phyloP scores from a whole-genome alignment of 2,888 invertebrate genomes.

The Drosophila recens region DNA sequence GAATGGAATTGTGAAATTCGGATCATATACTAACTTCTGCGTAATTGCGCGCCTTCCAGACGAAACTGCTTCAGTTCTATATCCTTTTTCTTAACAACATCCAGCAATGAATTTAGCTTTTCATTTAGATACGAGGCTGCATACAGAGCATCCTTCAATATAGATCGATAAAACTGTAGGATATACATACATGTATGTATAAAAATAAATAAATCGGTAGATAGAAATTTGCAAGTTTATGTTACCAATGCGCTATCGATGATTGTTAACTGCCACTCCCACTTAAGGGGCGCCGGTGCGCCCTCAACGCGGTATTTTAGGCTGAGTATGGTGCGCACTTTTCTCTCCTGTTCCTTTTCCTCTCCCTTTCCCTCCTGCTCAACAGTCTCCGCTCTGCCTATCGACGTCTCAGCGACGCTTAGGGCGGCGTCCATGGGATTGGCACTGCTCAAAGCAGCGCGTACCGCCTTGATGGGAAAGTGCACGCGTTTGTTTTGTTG shows the following conservation, averaged over 20 bases:
- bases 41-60: conserved; percentile 74
- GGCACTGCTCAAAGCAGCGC: conserved; percentile 46
- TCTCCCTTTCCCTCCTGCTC: background rate
- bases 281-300: conserved; percentile 61
- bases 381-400: background rate
- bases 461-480: conserved; percentile 67
- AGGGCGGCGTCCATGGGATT: conserved; percentile 41
- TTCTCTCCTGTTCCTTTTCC: background rate
- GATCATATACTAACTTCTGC: conserved; percentile 67
- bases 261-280: conserved; percentile 72
- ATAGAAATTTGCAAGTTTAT: background rate
- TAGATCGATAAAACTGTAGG: conserved; percentile 66
- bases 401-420: background rate
- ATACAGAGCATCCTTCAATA: conserved; percentile 63
- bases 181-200: too few species aligned
- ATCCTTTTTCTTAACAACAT: conserved; percentile 79
- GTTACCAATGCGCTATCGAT: conserved; percentile 31
- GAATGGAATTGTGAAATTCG: background rate
- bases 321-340: conserved; percentile 35
- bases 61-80: conserved; percentile 81
- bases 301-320: conserved; percentile 75
- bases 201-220: too few species aligned
- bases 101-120: conserved; percentile 63
- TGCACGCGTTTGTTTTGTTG: conserved; percentile 77
- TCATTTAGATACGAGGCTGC: conserved; percentile 53